Percentiles rank a stretch among this genome's conserved stretches.
Conservation (phyloP, 2,113 vertebrate species). For the Sinocyclocheilus grahami region DNA sequence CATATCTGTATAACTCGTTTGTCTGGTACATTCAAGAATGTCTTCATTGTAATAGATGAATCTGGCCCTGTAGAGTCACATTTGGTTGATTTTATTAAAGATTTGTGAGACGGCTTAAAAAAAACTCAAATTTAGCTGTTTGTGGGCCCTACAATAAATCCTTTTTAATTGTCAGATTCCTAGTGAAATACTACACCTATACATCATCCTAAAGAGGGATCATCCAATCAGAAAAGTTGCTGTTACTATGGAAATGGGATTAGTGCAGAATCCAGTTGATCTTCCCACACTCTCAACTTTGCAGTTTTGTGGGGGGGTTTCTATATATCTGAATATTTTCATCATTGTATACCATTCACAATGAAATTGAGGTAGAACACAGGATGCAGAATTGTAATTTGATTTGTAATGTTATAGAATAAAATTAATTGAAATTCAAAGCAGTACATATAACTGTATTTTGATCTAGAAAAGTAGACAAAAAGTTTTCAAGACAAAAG, state of each 20-base stretch:
- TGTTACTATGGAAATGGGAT: background rate
- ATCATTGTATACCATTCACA: background rate
- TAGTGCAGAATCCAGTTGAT: background rate
- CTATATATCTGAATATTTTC: background rate
- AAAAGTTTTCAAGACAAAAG: background rate
- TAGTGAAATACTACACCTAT: background rate
- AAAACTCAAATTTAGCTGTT: background rate
- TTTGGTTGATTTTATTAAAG: background rate
- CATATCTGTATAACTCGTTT: background rate
- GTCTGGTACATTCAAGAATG: background rate
- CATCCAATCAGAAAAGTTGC: background rate
- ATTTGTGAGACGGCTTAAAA: background rate
- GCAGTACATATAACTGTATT: background rate
- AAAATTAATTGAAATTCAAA: background rate
- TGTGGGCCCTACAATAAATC: background rate
- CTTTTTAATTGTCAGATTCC: background rate
- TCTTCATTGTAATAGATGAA: background rate
- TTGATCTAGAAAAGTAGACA: background rate
- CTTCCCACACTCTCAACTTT: background rate
- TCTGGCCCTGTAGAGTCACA: too few relatives aligned
- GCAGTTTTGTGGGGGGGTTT: background rate
- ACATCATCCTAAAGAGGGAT: background rate
- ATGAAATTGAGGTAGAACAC: background rate
- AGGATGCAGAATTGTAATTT: background rate
- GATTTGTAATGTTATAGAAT: background rate